phyloP scores from a whole-genome alignment of 2,797 vertebrate species.

The Sebastes kiyomatsui region DNA sequence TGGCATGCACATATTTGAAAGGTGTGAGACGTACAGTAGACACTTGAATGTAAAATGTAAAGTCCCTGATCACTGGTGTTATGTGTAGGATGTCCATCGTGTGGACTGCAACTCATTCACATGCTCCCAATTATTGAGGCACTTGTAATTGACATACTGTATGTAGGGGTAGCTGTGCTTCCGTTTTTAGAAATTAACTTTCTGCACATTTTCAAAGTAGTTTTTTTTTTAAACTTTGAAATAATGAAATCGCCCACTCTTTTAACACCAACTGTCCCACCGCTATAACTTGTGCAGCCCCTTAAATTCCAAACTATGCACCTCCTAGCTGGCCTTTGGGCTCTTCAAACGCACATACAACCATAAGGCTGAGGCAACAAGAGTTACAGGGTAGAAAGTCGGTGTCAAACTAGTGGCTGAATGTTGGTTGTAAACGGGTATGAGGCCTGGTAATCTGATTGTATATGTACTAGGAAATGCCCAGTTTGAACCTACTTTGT shows the following conservation, averaged over 20 bases:
- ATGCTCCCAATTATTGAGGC: constrained; percentile 74
- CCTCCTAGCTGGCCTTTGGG: not conserved
- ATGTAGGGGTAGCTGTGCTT: constrained; percentile 61
- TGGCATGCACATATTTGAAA: constrained; percentile 42
- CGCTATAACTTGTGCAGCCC: constrained; percentile 5
- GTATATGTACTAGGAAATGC: not conserved
- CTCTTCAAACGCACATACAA: constrained; percentile 8
- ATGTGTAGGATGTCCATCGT: constrained; percentile 13
- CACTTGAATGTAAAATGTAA: constrained; percentile 25
- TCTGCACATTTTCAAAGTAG: constrained; percentile 22
- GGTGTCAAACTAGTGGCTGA: not conserved
- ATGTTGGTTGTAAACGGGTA: constrained; percentile 17
- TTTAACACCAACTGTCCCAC: constrained; percentile 9
- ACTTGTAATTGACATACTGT: constrained; percentile 60
- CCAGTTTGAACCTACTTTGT: constrained; percentile 1
- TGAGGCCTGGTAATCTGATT: constrained; percentile 11
- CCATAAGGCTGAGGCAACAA: constrained; percentile 10
- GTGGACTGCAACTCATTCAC: constrained; percentile 56
- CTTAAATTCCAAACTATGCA: not conserved
- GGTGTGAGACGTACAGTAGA: constrained; percentile 39
- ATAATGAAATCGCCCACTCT: not conserved
- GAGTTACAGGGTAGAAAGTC: constrained; percentile 6
- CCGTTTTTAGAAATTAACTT: constrained; percentile 29
- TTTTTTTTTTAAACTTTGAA: not conserved
- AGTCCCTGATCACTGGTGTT: constrained; percentile 60